Base-by-base conservation (phyloP, 2,113 vertebrate species). In the Microtus oregoni region DNA sequence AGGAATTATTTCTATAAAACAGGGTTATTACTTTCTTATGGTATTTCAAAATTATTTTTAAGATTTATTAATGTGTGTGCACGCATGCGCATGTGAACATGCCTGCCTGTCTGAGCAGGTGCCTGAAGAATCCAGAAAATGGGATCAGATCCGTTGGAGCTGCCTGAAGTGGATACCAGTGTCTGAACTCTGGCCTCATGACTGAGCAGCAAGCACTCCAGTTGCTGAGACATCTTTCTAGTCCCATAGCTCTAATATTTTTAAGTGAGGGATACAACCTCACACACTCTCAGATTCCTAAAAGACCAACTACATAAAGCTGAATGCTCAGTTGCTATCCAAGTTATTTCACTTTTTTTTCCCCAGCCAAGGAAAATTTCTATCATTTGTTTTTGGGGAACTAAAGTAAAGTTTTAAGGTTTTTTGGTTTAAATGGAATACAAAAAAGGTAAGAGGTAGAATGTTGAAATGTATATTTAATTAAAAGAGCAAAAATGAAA, bases 391-490 rank as follows among this genome's bases (percentile, higher is more conserved):
- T 44, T 88, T 81, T 72, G 20, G 26, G 28, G 93, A 83, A 86
- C 3, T 79, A 28, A 94, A 96, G 55, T 82, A 94, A 96, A 22
- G 14, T 90, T 89, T 95, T 91, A 78, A 75, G 26, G 12, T 65
- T 92, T 95, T 75, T 75, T 47, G 68, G 73, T 75, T 92, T 82
- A 90, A 90, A 5, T 78, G 90, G 65, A 94, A 96, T 58, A n/a
- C 63, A 90, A 68, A 92, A 61, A 63, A 73, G 65, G 38, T 67
- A 86, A 91, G 20, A 82, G 44, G 94, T 15, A 44, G n/a, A 61
- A 83, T 83, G 12, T 83, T 67, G 30, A 96, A 91, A 83, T 9
- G 5, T n/a, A 3, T 70, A 82, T 75, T 35, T 90, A 90, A 94
- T 89, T 86, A 82, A 85, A 95, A 63, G 58, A 85, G 22, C 41